Base-by-base conservation (phyloP, 2,797 vertebrate genomes). In the Sebastes iracundus region DNA sequence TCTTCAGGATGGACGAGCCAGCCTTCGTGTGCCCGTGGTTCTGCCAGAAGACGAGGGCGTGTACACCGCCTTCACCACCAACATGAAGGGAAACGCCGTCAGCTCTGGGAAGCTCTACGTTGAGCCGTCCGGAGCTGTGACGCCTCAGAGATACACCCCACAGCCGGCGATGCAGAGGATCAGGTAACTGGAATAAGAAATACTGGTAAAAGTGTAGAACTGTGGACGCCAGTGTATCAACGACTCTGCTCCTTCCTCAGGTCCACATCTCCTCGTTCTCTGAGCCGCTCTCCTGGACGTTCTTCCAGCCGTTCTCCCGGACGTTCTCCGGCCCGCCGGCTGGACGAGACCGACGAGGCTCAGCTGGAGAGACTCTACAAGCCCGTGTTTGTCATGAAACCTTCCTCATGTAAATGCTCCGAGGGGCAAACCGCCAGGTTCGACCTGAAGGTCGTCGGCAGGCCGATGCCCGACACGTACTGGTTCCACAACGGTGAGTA, bases 401-500 rank as follows among this genome's bases (percentile, higher is more conserved):
- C 99, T 0, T 93, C 96, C 1, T 98, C 99, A 5, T 97, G 97
- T 87, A 98, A 96, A 92, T 99, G 98, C 80, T 94, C 96, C 33
- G 98, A 99, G 92, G 99, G 99, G 1, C 99, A 99, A 84, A 99
- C 98, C 2, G 98, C 99, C 90, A 96, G 99, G 91, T 99, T 99
- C 90, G 98, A 99, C 95, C 91, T 99, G 83, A 99, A 99, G 90
- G 98, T 98, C 56, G 98, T 99, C 38, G 99, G 99, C 77, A 97
- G 98, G 91, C 99, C 99, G 11, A 99, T 99, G 98, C 99, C 99
- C 0, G 99, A 99, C 81, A 99, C 98, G 0, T 97, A 96, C 87
- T 99, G 99, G 99, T 99, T 99, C 94, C 98, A 98, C 87, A 97
- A 98, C 8, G 99, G 99, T 99, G 87, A 92, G 91, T 42, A 12